Evolutionary conservation across 2,888 invertebrate species (phyloP).

Genomic region (Epinotia nisella): DNA sequence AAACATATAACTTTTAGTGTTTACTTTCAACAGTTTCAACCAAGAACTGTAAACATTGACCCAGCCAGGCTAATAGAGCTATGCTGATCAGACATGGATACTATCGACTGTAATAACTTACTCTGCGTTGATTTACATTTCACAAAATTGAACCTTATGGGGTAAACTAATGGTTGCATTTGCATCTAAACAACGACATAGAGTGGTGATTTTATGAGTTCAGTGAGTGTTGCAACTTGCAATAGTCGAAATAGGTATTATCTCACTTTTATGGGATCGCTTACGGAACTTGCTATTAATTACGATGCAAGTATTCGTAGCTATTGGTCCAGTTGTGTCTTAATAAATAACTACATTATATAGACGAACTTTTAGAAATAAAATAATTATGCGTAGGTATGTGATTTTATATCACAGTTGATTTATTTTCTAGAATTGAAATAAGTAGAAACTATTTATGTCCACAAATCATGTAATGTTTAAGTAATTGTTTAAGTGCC

Average conservation of each 20-base stretch:
- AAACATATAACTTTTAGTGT: slow-evolving; percentile 19
- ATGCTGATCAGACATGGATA: slow-evolving; percentile 4
- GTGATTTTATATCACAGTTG: not conserved
- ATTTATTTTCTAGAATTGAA: not conserved
- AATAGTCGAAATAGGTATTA: slow-evolving; percentile 3
- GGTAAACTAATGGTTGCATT: not conserved
- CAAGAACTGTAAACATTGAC: slow-evolving; percentile 33
- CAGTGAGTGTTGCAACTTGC: slow-evolving; percentile 16
- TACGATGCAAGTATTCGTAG: not conserved
- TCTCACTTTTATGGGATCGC: slow-evolving; percentile 6
- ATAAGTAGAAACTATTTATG: not conserved
- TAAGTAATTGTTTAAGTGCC: not conserved
- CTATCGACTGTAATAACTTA: not conserved
- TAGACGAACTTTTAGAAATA: not conserved
- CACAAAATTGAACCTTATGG: not conserved
- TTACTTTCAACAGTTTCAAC: slow-evolving; percentile 33
- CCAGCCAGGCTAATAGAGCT: slow-evolving; percentile 22
- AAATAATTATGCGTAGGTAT: not conserved
- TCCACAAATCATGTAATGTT: not conserved
- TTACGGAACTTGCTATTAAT: slow-evolving; percentile 20
- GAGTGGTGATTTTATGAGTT: not conserved
- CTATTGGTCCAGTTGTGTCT: not conserved
- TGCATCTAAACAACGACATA: not conserved
- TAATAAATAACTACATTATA: not conserved
- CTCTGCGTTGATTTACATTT: not conserved